These are phyloP conservation scores for Pagetopsis macropterus DNA, from an alignment of 2,797 vertebrate genomes.

Conservation along the genomic window DNA sequence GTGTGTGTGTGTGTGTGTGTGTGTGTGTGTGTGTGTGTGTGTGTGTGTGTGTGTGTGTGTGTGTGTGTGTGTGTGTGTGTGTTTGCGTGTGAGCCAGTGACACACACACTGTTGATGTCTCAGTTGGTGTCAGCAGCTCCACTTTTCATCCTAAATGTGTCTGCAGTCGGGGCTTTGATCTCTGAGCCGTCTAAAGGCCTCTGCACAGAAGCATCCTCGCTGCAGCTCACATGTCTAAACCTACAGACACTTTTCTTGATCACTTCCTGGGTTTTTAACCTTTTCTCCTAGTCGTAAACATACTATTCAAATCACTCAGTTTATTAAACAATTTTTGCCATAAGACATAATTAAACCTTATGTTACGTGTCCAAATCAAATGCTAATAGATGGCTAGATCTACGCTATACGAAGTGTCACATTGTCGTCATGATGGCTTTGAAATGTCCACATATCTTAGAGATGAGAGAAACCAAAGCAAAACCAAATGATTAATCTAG, in stretches of 20 bases:
- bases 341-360: too few species aligned
- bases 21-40: conserved; percentile 9
- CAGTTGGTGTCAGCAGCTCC: conserved; percentile 70
- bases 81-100: neutral
- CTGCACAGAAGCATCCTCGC: conserved; percentile 26
- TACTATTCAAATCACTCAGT: too few species aligned
- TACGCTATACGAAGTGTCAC: too few species aligned
- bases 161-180: conserved; percentile 39
- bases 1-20: neutral
- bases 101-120: conserved; percentile 73
- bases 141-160: conserved; percentile 75
- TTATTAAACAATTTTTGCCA: too few species aligned
- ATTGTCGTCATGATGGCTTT: neutral
- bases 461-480: neutral
- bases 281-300: too few species aligned
- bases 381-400: too few species aligned
- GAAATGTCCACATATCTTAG: neutral
- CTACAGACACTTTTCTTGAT: neutral
- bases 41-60: conserved; percentile 16
- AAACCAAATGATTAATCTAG: neutral
- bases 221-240: conserved; percentile 8
- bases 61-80: conserved; percentile 18
- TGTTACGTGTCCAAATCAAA: too few species aligned
- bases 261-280: too few species aligned
- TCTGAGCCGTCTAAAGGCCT: conserved; percentile 35